phyloP scores from a whole-genome alignment of 2,888 invertebrate species.

The Netelia fuscicornis region DNA sequence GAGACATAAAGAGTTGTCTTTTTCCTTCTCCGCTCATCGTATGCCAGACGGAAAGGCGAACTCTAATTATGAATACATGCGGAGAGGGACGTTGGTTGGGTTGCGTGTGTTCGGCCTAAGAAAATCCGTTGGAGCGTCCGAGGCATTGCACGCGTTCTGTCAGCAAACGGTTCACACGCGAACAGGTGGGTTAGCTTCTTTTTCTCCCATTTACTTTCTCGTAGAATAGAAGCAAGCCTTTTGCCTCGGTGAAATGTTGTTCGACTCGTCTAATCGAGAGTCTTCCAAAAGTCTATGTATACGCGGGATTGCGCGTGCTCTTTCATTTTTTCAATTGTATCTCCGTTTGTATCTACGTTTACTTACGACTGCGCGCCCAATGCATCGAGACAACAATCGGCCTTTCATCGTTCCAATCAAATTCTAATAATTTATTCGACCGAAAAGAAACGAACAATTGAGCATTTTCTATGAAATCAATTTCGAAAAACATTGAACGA shows the following conservation, averaged over 20 bases:
- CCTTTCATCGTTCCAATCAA: too few relatives aligned
- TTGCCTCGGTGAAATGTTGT: constrained; percentile 8
- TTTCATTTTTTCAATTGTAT: too few relatives aligned
- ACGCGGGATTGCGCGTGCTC: too few relatives aligned
- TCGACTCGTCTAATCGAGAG: neutral
- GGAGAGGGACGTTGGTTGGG: constrained; percentile 53
- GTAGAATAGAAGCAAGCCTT: neutral
- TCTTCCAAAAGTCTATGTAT: neutral
- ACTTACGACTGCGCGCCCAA: too few relatives aligned
- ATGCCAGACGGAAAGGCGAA: constrained; percentile 45
- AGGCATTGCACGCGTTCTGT: constrained; percentile 50
- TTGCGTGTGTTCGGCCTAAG: constrained; percentile 62
- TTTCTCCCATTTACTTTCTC: constrained; percentile 19
- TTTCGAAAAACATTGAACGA: too few relatives aligned
- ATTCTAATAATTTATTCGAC: too few relatives aligned
- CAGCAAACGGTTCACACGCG: constrained; percentile 39
- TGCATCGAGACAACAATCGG: too few relatives aligned
- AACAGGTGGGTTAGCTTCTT: constrained; percentile 32
- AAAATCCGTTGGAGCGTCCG: constrained; percentile 58
- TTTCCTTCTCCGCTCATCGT: constrained; percentile 43
- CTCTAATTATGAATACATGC: constrained; percentile 68
- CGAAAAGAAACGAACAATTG: too few relatives aligned
- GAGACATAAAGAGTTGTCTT: constrained; percentile 58
- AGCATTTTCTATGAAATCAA: too few relatives aligned
- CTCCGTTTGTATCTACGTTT: too few relatives aligned